phyloP scores from a whole-genome alignment of 2,888 invertebrate genomes.

The Protonemura montana region DNA sequence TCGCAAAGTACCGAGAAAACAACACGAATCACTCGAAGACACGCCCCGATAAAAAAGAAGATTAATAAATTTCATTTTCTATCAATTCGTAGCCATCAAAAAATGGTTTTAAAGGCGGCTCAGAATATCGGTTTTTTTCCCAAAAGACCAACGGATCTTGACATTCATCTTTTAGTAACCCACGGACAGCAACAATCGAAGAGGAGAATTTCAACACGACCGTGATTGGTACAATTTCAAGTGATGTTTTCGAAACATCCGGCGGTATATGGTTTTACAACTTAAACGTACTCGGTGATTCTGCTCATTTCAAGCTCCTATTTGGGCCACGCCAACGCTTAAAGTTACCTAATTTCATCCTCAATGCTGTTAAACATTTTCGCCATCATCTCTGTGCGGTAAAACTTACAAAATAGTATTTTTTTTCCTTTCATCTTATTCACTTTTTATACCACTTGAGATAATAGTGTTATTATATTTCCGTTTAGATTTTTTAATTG shows the following conservation, averaged over 20 bases:
- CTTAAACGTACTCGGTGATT: neutral
- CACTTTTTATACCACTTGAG: too few species aligned
- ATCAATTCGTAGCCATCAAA: neutral
- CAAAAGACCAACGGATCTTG: neutral
- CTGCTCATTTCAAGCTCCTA: neutral
- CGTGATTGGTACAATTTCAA: neutral
- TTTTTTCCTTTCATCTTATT: neutral
- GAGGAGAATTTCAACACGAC: neutral
- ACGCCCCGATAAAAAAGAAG: neutral
- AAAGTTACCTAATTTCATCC: neutral
- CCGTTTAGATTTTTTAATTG: neutral
- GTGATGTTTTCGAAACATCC: neutral
- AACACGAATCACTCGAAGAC: neutral
- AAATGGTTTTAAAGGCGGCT: neutral
- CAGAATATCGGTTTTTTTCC: neutral
- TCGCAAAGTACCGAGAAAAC: neutral
- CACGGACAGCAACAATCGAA: neutral
- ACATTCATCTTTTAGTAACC: neutral
- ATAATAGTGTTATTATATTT: too few species aligned
- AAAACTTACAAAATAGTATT: neutral
- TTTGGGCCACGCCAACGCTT: neutral
- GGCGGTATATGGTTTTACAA: neutral
- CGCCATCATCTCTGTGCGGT: neutral
- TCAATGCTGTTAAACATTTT: neutral
- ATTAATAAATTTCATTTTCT: neutral